A percentile compares a stretch with the other conserved stretches of the same genome.
These are phyloP conservation scores for Ctenopoma kingsleyae DNA, from an alignment of 2,797 vertebrate species.

Conservation along the genomic window DNA sequence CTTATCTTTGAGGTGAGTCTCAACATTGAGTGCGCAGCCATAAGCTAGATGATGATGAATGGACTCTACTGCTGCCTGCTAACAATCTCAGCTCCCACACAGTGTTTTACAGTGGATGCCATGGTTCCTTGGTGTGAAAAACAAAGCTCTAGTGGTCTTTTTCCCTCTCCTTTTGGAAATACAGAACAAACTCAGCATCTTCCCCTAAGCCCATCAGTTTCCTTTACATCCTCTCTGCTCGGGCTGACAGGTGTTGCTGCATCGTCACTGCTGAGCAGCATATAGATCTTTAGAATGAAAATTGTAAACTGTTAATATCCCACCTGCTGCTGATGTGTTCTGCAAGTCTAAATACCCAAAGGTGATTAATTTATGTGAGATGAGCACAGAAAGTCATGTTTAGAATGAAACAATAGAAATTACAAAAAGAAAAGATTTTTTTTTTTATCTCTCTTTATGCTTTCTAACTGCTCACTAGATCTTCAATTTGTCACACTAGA, in stretches of 20 bases:
- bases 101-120: slow-evolving; percentile 40
- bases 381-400: background rate
- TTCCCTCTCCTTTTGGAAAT: background rate
- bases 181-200: slow-evolving; percentile 39
- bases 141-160: slow-evolving; percentile 41
- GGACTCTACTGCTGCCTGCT: slow-evolving; percentile 36
- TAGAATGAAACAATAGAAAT: background rate
- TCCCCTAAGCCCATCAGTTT: slow-evolving; percentile 28
- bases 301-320: slow-evolving; percentile 17
- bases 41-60: slow-evolving; percentile 69
- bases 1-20: slow-evolving; percentile 47
- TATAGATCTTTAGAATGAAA: slow-evolving; percentile 16
- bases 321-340: slow-evolving; percentile 25
- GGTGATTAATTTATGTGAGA: slow-evolving; percentile 8
- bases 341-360: slow-evolving; percentile 8
- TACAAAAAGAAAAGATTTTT: background rate
- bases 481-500: slow-evolving; percentile 37
- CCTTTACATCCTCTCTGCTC: slow-evolving; percentile 17
- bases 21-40: slow-evolving; percentile 45
- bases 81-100: slow-evolving; percentile 39
- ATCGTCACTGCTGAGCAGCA: background rate
- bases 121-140: slow-evolving; percentile 55
- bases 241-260: slow-evolving; percentile 33
- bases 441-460: background rate
- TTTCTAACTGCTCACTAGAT: slow-evolving; percentile 17